These are phyloP conservation scores for Conomelus anceps DNA, from an alignment of 2,888 invertebrate genomes.

Conservation along the genomic window DNA sequence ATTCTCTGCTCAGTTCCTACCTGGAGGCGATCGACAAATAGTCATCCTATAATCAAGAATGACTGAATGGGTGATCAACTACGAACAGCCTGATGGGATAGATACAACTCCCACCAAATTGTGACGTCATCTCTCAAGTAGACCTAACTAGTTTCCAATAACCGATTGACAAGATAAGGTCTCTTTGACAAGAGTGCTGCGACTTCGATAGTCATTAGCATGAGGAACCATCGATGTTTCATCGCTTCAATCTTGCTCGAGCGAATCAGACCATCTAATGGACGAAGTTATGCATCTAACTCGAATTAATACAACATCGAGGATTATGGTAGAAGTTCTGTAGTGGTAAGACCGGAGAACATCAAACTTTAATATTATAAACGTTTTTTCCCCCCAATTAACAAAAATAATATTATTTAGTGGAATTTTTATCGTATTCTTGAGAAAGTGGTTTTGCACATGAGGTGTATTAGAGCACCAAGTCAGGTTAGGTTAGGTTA, in stretches of 20 bases:
- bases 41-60: neutral
- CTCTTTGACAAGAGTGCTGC: neutral
- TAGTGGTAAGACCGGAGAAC: neutral
- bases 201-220: neutral
- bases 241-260: neutral
- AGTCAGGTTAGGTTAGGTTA: no score
- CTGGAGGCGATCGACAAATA: neutral
- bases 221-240: neutral
- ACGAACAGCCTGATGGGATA: neutral
- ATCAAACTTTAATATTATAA: neutral
- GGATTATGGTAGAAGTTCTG: neutral
- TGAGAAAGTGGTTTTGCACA: no score
- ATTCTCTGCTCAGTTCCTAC: neutral
- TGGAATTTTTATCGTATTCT: no score
- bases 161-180: neutral
- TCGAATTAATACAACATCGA: neutral
- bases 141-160: neutral
- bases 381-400: no score
- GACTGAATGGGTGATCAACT: neutral
- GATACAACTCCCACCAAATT: neutral
- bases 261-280: neutral
- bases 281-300: neutral
- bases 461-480: no score
- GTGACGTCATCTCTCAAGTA: neutral
- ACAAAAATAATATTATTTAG: no score